These are phyloP conservation scores for Tenthredo mesomela DNA, from an alignment of 2,888 invertebrate species.

Conservation along the genomic window DNA sequence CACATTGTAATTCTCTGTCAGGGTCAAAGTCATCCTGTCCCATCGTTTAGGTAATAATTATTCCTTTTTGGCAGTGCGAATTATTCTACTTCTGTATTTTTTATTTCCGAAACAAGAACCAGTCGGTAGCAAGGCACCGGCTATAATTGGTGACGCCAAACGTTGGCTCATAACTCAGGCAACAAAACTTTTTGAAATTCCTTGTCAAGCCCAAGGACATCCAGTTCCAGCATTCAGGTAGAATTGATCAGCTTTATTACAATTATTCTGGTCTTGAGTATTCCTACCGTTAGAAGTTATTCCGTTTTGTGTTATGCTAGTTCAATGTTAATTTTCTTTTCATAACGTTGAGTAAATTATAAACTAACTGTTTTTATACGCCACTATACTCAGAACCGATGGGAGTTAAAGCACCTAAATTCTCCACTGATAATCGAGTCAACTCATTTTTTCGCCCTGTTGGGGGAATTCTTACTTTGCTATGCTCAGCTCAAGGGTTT, in stretches of 20 bases:
- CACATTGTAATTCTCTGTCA: slow-evolving; percentile 80
- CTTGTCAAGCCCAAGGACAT: slow-evolving; percentile 86
- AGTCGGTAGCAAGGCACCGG: slow-evolving; percentile 75
- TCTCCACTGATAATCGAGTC: slow-evolving; percentile 81
- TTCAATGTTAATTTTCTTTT: slow-evolving; percentile 37
- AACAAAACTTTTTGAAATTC: slow-evolving; percentile 80
- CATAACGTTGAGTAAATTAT: slow-evolving; percentile 26
- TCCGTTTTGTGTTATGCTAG: slow-evolving; percentile 51
- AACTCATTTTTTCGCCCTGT: slow-evolving; percentile 78
- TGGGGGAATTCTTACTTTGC: slow-evolving; percentile 80
- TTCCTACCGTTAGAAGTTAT: slow-evolving; percentile 62
- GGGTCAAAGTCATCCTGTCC: slow-evolving; percentile 86
- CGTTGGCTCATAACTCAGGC: slow-evolving; percentile 73
- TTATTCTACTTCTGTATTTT: slow-evolving; percentile 29
- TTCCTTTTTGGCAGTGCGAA: neutral
- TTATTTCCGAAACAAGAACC: slow-evolving; percentile 68
- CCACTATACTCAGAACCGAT: slow-evolving; percentile 79
- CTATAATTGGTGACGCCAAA: slow-evolving; percentile 74
- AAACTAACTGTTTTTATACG: slow-evolving; percentile 30
- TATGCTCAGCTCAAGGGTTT: slow-evolving; percentile 85
- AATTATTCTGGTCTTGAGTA: slow-evolving; percentile 36
- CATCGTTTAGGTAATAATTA: slow-evolving; percentile 84
- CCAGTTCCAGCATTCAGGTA: slow-evolving; percentile 87
- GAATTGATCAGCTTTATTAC: slow-evolving; percentile 70
- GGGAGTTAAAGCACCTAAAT: slow-evolving; percentile 81